A percentile compares a stretch with the other conserved stretches of the same genome.
Conservation (phyloP, 2,888 invertebrate genomes). For the Mythimna loreyi region DNA sequence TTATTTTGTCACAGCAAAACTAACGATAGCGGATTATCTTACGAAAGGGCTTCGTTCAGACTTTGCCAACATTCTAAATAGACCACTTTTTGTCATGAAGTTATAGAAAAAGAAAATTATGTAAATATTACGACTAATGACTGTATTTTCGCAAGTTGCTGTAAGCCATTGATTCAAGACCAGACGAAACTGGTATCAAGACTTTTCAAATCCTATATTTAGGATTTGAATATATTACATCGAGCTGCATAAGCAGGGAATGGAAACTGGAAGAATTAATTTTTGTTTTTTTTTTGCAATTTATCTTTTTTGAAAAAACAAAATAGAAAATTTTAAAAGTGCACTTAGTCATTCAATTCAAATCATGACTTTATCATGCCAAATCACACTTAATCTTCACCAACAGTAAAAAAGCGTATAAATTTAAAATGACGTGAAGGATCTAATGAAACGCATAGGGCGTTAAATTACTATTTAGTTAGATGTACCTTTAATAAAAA, state of each 20-base stretch:
- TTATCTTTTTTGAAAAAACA: too few species aligned
- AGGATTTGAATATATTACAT: too few species aligned
- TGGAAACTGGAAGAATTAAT: too few species aligned
- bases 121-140: conserved; percentile 26
- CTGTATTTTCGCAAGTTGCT: not conserved
- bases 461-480: conserved; percentile 52
- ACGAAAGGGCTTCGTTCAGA: conserved; percentile 6
- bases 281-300: too few species aligned
- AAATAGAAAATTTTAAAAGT: too few species aligned
- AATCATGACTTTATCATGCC: too few species aligned
- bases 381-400: not conserved
- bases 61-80: conserved; percentile 13
- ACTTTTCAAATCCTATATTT: too few species aligned
- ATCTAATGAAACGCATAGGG: conserved; percentile 33
- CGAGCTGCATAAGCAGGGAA: too few species aligned
- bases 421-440: conserved; percentile 33
- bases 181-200: not conserved
- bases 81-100: conserved; percentile 14
- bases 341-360: too few species aligned
- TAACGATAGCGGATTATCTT: not conserved
- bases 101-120: conserved; percentile 14
- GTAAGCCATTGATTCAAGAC: too few species aligned
- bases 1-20: conserved; percentile 4
- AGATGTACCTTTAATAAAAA: conserved; percentile 16
- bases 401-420: conserved; percentile 27